phyloP scores from a whole-genome alignment of 2,113 vertebrate genomes.

The Merops nubicus region DNA sequence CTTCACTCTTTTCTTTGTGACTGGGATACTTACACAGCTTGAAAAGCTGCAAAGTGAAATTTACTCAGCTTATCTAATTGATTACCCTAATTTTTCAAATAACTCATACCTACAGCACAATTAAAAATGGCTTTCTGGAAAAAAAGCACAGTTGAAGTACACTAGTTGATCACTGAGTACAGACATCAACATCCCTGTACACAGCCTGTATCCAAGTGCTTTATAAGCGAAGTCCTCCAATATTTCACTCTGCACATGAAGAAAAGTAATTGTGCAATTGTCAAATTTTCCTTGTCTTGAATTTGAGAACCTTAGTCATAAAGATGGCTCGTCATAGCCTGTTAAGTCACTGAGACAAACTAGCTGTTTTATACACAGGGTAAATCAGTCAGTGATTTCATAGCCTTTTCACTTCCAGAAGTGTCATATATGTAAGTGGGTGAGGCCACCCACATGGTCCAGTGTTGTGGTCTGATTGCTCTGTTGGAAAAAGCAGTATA shows the following conservation, averaged over 20 bases:
- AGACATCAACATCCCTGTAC: neutral
- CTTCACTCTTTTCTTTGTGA: neutral
- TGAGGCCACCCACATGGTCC: constrained; percentile 70
- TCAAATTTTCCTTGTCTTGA: constrained; percentile 23
- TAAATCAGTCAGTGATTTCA: constrained; percentile 50
- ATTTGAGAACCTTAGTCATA: constrained; percentile 12
- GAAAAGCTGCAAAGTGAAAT: neutral
- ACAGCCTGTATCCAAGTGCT: neutral
- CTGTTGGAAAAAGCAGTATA: constrained; percentile 64
- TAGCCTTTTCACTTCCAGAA: constrained; percentile 25
- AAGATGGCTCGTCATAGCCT: neutral
- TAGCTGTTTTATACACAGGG: constrained; percentile 2
- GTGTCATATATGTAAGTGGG: neutral
- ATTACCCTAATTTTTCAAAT: neutral
- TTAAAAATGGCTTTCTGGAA: neutral
- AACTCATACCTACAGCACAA: neutral
- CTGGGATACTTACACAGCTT: neutral
- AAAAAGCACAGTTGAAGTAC: neutral
- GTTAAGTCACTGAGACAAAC: constrained; percentile 23
- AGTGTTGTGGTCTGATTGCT: constrained; percentile 72
- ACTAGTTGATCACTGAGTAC: neutral
- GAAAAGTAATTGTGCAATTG: neutral
- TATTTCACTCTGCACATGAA: neutral
- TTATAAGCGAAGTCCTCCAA: neutral
- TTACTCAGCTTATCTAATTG: neutral